Evolutionary conservation across 2,797 vertebrate species (phyloP).

Genomic region (Xenentodon cancila): DNA sequence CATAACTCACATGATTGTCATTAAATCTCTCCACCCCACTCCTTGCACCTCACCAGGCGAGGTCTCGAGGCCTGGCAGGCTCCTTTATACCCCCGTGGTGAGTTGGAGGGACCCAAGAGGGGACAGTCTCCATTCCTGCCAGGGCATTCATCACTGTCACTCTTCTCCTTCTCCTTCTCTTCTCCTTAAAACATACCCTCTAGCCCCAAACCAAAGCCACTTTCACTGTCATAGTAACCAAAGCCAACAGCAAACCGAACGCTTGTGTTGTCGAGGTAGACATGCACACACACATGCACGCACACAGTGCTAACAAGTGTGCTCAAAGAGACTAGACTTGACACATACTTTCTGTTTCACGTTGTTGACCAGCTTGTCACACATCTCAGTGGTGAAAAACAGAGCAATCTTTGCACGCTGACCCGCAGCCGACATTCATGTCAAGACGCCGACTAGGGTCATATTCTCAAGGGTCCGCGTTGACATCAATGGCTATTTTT

Average conservation of each 20-base stretch:
- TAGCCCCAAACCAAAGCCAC: conserved; percentile 62
- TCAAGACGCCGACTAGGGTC: conserved; percentile 8
- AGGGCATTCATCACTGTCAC: conserved; percentile 85
- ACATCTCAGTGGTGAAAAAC: conserved; percentile 5
- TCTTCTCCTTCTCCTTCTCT: conserved; percentile 65
- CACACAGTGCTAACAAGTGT: conserved; percentile 26
- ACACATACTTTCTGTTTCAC: conserved; percentile 19
- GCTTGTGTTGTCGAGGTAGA: conserved; percentile 19
- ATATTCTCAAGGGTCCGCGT: conserved; percentile 9
- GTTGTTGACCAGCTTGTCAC: conserved; percentile 18
- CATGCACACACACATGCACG: neutral
- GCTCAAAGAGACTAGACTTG: conserved; percentile 2
- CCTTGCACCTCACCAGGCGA: conserved; percentile 1
- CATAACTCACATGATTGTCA: conserved; percentile 70
- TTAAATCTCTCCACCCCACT: conserved; percentile 39
- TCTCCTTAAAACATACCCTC: conserved; percentile 65
- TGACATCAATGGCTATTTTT: conserved; percentile 4
- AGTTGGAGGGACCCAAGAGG: conserved; percentile 44
- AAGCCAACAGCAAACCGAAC: conserved; percentile 48
- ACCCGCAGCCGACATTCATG: neutral
- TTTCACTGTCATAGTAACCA: conserved; percentile 80
- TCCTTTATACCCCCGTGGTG: conserved; percentile 23
- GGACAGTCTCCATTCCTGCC: conserved; percentile 67
- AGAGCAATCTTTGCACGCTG: conserved; percentile 13
- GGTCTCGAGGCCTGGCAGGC: neutral